A percentile compares a stretch with the other conserved stretches of the same genome.
These are phyloP conservation scores for Panthera leo DNA, from an alignment of 2,113 vertebrate species.

Conservation along the genomic window DNA sequence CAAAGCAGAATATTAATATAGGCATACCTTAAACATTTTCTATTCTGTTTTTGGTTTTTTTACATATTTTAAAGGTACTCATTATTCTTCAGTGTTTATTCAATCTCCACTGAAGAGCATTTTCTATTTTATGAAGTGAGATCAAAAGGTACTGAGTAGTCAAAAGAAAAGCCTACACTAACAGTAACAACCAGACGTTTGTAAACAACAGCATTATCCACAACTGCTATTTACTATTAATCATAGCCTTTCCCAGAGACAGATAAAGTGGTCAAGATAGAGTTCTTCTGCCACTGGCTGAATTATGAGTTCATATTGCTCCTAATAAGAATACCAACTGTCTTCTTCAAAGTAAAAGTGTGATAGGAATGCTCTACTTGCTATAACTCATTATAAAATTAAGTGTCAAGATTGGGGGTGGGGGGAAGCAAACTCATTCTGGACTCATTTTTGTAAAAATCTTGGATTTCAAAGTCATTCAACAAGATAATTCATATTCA, in stretches of 20 bases:
- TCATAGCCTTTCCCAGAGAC: background rate
- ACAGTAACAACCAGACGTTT: background rate
- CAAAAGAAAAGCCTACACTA: background rate
- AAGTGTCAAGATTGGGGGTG: background rate
- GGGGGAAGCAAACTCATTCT: background rate
- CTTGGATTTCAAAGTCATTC: conserved; percentile 5
- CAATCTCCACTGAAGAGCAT: background rate
- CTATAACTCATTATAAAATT: conserved; percentile 41
- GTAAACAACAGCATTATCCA: background rate
- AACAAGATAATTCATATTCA: background rate
- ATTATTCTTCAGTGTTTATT: background rate
- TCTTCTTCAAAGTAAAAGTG: conserved; percentile 6
- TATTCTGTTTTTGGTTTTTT: background rate
- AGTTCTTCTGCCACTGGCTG: background rate
- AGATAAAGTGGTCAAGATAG: background rate
- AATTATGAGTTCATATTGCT: background rate
- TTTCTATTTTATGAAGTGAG: background rate
- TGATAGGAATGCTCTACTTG: background rate
- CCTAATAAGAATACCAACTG: background rate
- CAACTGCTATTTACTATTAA: background rate
- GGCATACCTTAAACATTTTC: background rate
- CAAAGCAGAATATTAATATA: conserved; percentile 26
- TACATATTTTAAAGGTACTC: background rate
- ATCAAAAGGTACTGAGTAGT: background rate
- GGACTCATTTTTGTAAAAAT: background rate